These are phyloP conservation scores for Gopherus flavomarginatus DNA, from an alignment of 2,113 vertebrate genomes.

Conservation along the genomic window DNA sequence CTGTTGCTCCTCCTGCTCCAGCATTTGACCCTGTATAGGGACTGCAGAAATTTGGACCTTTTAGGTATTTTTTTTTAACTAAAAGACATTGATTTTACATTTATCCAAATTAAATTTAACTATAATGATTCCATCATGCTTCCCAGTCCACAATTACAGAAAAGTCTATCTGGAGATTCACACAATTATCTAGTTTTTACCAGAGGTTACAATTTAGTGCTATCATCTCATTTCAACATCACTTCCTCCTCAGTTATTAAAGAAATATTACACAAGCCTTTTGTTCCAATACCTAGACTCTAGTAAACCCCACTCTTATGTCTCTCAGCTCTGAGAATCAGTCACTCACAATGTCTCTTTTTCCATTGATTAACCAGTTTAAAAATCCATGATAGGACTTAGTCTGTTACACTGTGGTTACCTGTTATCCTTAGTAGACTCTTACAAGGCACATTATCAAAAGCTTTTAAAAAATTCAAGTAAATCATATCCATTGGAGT, in stretches of 20 bases:
- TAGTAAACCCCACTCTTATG: background rate
- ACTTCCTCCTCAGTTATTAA: background rate
- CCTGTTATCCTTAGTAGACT: background rate
- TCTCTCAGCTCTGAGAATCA: background rate
- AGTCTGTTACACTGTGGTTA: background rate
- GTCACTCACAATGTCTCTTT: background rate
- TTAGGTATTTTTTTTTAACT: background rate
- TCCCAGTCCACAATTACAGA: background rate
- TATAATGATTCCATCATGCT: background rate
- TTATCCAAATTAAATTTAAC: background rate
- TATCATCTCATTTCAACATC: background rate
- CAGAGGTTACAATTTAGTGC: background rate
- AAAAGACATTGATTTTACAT: background rate
- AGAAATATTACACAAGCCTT: background rate
- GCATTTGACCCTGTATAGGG: background rate
- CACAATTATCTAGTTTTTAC: background rate
- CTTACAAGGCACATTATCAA: rapidly evolving
- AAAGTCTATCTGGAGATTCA: background rate
- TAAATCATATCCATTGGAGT: background rate
- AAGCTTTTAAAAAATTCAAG: background rate
- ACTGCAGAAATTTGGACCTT: background rate
- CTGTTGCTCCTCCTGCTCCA: background rate
- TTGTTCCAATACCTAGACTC: background rate
- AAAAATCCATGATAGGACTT: background rate
- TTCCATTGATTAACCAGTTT: background rate